Percentiles rank a stretch among this genome's conserved stretches.
These are phyloP conservation scores for Pituophis catenifer DNA, from an alignment of 2,113 vertebrate species.

Conservation along the genomic window DNA sequence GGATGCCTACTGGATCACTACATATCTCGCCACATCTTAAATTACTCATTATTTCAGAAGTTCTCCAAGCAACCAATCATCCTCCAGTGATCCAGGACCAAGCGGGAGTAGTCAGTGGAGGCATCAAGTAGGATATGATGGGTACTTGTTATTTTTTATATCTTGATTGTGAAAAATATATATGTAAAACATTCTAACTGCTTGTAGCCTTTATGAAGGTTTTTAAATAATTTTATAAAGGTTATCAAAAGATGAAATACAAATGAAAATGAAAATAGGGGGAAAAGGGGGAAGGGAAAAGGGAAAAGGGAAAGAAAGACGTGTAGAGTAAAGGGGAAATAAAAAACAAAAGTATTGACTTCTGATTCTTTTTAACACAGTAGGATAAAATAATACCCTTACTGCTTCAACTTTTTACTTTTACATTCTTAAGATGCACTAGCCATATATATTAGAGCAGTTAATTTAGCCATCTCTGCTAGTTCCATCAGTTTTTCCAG, in stretches of 20 bases:
- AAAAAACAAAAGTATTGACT: not conserved
- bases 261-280: not conserved
- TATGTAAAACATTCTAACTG: not conserved
- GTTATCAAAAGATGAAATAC: not conserved
- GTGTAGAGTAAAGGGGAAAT: not conserved
- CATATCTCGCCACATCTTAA: slow-evolving; percentile 63
- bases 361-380: not conserved
- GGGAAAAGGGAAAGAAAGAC: not conserved
- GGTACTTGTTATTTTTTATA: slow-evolving; percentile 68
- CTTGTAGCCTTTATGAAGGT: not conserved
- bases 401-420: not conserved
- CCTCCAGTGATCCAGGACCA: slow-evolving; percentile 93
- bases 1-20: slow-evolving; percentile 58
- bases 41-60: slow-evolving; percentile 83
- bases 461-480: not conserved
- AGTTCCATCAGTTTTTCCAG: not conserved
- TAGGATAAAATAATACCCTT: not conserved
- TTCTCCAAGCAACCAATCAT: slow-evolving; percentile 96
- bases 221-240: not conserved
- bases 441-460: not conserved
- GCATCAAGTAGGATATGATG: slow-evolving; percentile 87
- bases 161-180: not conserved
- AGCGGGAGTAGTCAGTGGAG: slow-evolving; percentile 87
- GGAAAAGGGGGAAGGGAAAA: not conserved
- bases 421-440: not conserved